Evolutionary conservation across 2,797 vertebrate genomes (phyloP), one percentile per base, ranked within the genome.

Genomic region (Poecilia gillii): DNA sequence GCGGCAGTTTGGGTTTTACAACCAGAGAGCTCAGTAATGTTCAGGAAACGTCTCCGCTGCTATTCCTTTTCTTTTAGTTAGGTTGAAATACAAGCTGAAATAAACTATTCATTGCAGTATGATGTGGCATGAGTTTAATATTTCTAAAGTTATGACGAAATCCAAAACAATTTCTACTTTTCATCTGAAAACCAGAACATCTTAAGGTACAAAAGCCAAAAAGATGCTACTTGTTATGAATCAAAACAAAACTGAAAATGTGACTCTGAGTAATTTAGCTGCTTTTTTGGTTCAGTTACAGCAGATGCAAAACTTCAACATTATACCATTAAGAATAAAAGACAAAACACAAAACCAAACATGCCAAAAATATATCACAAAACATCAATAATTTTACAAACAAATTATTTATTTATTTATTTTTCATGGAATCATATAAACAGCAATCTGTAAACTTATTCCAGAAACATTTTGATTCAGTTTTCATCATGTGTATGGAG

Each of bases 401-500:
- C 18, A 28, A 16, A 23, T 7, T 7, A 20, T 46, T 71, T 46
- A 31, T 55, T 80, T 53, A 3, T 82, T 85, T 78, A 78, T 88
- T 86, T 82, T 72, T 80, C 78, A 75, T 83, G 18, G 84, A 89
- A 88, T 84, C 23, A 45, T 31, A 28, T 8, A 46, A 45, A 45
- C 31, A 68, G 39, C 16, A 73, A 23, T 75, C 23, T 39, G 20
- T 41, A n/a, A 74, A 53, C 33, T 16, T 55, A 28, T 25, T 55
- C 16, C 23, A 6, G 43, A 45, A 87, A 81, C 84, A 14, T 33
- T 49, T 62, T 72, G 16, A 55, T 25, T 71, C 68, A 7, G 4
- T 71, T 71, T 28, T 45, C 12, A n/a, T 71, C 25, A 28, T 16
- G n/a, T 39, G 12, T 36, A 31, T 39, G 33, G 14, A 71, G 6